phyloP scores from a whole-genome alignment of 2,113 vertebrate species.

The Zosterops lateralis region DNA sequence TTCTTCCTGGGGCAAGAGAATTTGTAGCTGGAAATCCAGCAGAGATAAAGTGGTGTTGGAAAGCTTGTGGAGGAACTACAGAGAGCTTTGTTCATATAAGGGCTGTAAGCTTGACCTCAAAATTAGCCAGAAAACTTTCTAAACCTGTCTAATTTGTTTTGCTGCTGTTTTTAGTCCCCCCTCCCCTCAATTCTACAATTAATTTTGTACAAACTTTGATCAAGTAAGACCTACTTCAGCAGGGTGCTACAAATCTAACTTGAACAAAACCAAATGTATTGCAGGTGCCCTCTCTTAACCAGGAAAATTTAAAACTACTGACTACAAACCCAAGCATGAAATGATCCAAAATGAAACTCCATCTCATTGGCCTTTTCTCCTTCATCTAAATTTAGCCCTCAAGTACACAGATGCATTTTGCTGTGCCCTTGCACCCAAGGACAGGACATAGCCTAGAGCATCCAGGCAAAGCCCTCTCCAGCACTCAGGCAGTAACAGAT shows the following conservation, averaged over 20 bases:
- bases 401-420: neutral
- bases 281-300: neutral
- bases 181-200: neutral
- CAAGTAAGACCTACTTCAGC: neutral
- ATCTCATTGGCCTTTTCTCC: slow-evolving; percentile 8
- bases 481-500: neutral
- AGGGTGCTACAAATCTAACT: fast-evolving
- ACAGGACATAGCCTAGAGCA: neutral
- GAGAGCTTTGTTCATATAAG: neutral
- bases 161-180: neutral
- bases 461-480: neutral
- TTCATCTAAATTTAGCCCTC: slow-evolving; percentile 28
- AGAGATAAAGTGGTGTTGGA: neutral
- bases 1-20: neutral
- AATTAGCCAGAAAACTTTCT: neutral
- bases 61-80: neutral
- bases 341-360: slow-evolving; percentile 11
- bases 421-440: slow-evolving; percentile 26
- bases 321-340: slow-evolving; percentile 46
- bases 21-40: neutral
- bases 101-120: neutral
- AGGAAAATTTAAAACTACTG: neutral
- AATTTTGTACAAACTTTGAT: neutral
- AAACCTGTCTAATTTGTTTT: neutral
- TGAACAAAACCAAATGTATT: neutral